These are phyloP conservation scores for Noctua comes DNA, from an alignment of 2,888 invertebrate genomes.

Conservation along the genomic window DNA sequence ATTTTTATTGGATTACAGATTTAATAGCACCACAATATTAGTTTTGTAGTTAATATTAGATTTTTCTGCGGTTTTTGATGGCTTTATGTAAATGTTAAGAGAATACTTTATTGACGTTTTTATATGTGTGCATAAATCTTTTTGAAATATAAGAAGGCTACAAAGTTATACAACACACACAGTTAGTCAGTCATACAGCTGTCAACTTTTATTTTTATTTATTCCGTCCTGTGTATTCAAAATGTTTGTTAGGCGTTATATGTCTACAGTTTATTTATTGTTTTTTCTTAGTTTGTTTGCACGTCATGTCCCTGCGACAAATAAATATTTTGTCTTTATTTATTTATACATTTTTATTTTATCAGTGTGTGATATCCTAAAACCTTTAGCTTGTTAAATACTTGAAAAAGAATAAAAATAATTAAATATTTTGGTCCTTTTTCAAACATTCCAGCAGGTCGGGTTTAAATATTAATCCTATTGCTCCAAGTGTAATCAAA, in stretches of 20 bases:
- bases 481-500: neutral
- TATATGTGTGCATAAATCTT: neutral
- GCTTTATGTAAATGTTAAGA: neutral
- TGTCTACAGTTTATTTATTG: no score
- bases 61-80: conserved; percentile 24
- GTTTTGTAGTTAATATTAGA: conserved; percentile 38
- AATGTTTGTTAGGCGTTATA: no score
- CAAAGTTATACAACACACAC: neutral
- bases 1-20: conserved; percentile 65
- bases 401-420: neutral
- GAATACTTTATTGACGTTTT: neutral
- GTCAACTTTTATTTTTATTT: no score
- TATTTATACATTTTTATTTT: neutral
- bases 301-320: no score
- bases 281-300: no score
- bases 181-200: no score
- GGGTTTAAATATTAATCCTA: neutral
- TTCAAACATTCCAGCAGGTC: neutral
- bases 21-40: conserved; percentile 49
- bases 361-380: no score
- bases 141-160: neutral
- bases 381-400: neutral
- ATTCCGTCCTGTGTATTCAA: no score
- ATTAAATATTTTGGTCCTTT: neutral
- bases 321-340: no score